Evolutionary conservation across 2,888 invertebrate genomes (phyloP).

Genomic region (Drosophila incognita): DNA sequence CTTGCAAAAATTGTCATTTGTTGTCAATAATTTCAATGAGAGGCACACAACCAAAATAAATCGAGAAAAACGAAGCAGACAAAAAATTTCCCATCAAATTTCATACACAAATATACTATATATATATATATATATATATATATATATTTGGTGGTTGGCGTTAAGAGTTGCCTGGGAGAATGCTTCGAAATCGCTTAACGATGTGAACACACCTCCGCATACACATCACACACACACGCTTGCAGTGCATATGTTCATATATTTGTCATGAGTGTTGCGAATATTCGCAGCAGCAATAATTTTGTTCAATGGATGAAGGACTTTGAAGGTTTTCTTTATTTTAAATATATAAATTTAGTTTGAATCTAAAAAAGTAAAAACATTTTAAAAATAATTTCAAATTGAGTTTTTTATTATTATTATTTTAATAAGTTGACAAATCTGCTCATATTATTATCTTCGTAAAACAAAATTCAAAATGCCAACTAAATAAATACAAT

Average conservation of each 20-base stretch:
- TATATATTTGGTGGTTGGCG: conserved; percentile 47
- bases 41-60: conserved; percentile 5
- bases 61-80: neutral
- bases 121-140: neutral
- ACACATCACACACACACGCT: conserved; percentile 16
- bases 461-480: neutral
- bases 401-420: neutral
- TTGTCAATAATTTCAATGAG: conserved; percentile 73
- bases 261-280: neutral
- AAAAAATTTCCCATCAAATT: conserved; percentile 53
- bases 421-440: neutral
- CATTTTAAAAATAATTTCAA: neutral
- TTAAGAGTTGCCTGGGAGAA: conserved; percentile 42
- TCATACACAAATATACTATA: conserved; percentile 7
- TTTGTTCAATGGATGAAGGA: neutral
- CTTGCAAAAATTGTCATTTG: conserved; percentile 75
- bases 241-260: conserved; percentile 42
- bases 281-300: neutral
- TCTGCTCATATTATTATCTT: no score
- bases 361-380: neutral
- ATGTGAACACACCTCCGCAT: conserved; percentile 43
- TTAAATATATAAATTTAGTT: neutral
- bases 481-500: conserved; percentile 16
- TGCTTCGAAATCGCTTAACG: conserved; percentile 52
- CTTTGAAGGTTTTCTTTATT: neutral